Base-by-base conservation (phyloP, 2,888 invertebrate species). In the Campoletis raptor region DNA sequence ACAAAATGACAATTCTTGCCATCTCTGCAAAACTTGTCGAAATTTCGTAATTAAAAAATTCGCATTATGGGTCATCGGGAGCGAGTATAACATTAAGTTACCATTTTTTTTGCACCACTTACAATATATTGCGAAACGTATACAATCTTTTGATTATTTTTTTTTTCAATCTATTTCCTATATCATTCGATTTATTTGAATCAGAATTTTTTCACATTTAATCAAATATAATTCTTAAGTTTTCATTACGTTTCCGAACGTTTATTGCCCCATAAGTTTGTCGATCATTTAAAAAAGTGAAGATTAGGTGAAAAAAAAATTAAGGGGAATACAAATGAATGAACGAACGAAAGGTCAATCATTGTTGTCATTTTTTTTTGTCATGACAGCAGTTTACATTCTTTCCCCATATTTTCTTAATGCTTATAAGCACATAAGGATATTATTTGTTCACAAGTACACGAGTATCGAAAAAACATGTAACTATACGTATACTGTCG, bases 401-500 rank as follows among this genome's bases (percentile, higher is more conserved):
- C 7, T 15, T 37, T 18, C 0, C 40, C 8, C 10, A n/a, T 57
- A 57, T 8, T 70, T 70, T 70, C 42, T 57, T 21, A 42, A 57
- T 42, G 18, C 30, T n/a, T 30, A 36, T 72, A 40, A 7, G 18
- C 40, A 18, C 52, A 40, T 61, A 30, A 4, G 36, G 8, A 24
- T 42, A 66, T 67, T 67, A 52, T 66, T 78, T n/a, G 37, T 10
- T 18, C 18, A 6, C 15, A 21, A 12, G 78, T 24, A 48, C 66
- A 77, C 48, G 52, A 52, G 37, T 40, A 30, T 30, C 36, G 48
- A 40, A 66, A 40, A 67, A 36, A 52, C 24, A 37, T 5, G 54
- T 54, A 83, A 64, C 52, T 45, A 30, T 30, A 61, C 66, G 24
- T 64, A 70, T 64, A 70, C 82, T 78, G 52, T 64, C 72, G 81